Base-by-base conservation (phyloP, 1,140 invertebrate genomes). In the Mizuhopecten yessoensis region DNA sequence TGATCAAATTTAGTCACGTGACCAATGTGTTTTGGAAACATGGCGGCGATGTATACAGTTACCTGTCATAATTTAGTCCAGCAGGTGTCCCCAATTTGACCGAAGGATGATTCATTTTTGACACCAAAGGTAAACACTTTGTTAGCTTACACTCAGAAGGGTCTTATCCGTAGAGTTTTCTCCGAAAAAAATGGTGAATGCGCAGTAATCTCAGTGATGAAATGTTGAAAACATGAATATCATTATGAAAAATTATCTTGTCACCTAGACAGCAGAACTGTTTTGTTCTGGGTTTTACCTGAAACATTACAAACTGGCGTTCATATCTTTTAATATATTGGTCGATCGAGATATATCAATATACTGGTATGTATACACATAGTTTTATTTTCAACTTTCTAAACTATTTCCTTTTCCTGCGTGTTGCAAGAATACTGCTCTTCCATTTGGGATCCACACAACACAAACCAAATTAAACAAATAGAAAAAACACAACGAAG, bases 41-140 rank as follows among this genome's bases (percentile, higher is more conserved):
- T 75, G 57, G 57, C 57, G 57, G 57, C 57, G 57, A 75, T 75
- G 57, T 75, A 75, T 75, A 75, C 57, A 75, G 57, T 75, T 75
- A 75, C 57, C 57, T 75, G 57, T 75, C n/a, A 75, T 75, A 75
- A 75, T 75, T 75, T 75, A 75, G 57, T 75, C 57, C 57, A 75
- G 57, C 57, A 75, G 57, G 57, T 75, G 57, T 75, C 57, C 57
- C 23, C 2, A 75, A 75, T 75, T n/a, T 75, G 57, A 29, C 57
- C 57, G 23, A 75, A 75, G 29, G 23, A 75, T 75, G 57, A 75
- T 5, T n/a, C 9, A 29, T 75, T 75, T 75, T 9, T n/a, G 57
- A 29, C n/a, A 29, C 5, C n/a, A n/a, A 75, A 75, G 57, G 57
- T 75, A 75, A 75, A 75, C 57, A 75, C 2, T 75, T 23, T 17